Conservation (phyloP, 2,113 vertebrate genomes). For the Triplophysa rosa region DNA sequence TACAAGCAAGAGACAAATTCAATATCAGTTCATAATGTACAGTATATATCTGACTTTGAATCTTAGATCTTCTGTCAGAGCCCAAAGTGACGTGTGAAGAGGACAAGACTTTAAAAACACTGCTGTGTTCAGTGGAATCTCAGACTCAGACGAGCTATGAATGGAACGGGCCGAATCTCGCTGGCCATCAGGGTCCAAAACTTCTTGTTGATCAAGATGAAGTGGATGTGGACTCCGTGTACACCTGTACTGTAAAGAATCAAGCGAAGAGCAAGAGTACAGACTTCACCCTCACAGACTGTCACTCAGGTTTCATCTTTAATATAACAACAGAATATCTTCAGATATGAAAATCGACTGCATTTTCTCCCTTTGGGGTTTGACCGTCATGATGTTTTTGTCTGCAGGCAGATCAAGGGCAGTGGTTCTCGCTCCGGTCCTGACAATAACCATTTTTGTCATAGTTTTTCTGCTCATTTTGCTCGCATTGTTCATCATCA, state of each 20-base stretch:
- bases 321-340: background rate
- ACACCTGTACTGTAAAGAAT: slow-evolving; percentile 27
- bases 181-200: background rate
- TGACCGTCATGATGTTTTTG: background rate
- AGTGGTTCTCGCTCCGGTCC: background rate
- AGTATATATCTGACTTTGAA: background rate
- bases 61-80: slow-evolving; percentile 12
- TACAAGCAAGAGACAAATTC: too few species aligned
- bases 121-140: slow-evolving; percentile 25
- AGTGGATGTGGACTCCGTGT: background rate
- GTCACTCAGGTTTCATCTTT: background rate
- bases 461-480: background rate
- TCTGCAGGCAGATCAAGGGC: background rate
- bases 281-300: background rate
- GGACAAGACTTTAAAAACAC: background rate
- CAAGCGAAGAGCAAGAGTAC: background rate
- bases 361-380: too few species aligned
- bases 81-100: slow-evolving; percentile 14
- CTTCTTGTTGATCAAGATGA: background rate
- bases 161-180: background rate
- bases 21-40: background rate
- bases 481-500: background rate
- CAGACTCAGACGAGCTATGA: background rate
- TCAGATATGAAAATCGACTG: too few species aligned
- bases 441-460: background rate